Evolutionary conservation across 30 jellyfish, hydroid and myxozoan genomes (phyloP), one percentile per base, ranked within the genome.

Genomic region (Pelagia noctiluca): DNA sequence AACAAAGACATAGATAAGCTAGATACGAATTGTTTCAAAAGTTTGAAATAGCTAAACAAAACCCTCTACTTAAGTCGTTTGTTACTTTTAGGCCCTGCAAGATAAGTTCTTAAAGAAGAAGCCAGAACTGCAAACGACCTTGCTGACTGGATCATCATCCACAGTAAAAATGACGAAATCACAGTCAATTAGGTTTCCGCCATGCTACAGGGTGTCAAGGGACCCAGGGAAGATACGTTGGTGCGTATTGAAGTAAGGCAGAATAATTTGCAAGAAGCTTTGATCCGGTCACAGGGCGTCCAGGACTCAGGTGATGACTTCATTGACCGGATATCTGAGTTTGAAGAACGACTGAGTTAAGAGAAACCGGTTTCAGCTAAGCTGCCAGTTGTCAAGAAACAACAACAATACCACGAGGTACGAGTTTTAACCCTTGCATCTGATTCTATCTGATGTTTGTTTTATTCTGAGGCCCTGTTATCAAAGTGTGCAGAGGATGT

Each of bases 301-400:
- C 93, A 82, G 32, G 98, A 92, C 48, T 67, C 98, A 7, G 76
- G 81, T 35, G 98, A 92, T 53, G 97, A 92, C 47, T 87, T 92
- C 75, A 64, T 86, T 38, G 98, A 92, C 76, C 47, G 76, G 19
- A 52, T 92, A 2, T 46, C 92, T 53, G 89, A 76, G 38, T 46
- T 86, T n/a, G 96, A 92, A 31, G 98, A 92, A 42, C 87, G 96
- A 11, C 32, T 80, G 76, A 60, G 57, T 38, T 73, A 75, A 32
- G 98, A 73, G 63, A 87, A 75, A 68, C 97, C 98, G 5, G 82
- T 92, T 18, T 92, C 98, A 24, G 96, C 98, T 1, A 52, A 26
- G 19, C n/a, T 69, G 57, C 81, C 88, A 8, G 71, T 78, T 32
- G 89, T 86, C 28, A 72, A 60, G 50, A 97, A 92, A 48, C 98